phyloP scores from a whole-genome alignment of 2,113 vertebrate species.

The Arenaria interpres region DNA sequence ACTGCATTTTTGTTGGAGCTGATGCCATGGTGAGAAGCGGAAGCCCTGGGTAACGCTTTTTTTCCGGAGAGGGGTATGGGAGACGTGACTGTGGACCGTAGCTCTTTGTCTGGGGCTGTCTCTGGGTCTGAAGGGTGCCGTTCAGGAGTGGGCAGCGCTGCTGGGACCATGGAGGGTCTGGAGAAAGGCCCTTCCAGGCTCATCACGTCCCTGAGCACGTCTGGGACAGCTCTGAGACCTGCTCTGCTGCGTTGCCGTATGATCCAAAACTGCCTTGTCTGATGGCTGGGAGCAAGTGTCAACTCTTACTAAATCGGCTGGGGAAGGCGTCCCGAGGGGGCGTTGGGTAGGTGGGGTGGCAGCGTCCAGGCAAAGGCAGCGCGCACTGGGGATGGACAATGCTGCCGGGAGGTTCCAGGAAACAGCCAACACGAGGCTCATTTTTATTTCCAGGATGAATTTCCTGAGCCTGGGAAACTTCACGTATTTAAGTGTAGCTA shows the following conservation, averaged over 20 bases:
- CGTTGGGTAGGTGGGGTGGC: not conserved
- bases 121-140: not conserved
- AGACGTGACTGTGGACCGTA: rapidly evolving
- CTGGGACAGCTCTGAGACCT: not conserved
- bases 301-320: not conserved
- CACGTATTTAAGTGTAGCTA: rapidly evolving
- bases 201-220: rapidly evolving
- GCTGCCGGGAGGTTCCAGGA: not conserved
- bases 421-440: not conserved
- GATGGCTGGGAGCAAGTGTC: slow-evolving; percentile 19
- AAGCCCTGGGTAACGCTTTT: not conserved
- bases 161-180: not conserved
- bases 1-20: not conserved
- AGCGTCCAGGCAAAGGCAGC: not conserved
- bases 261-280: not conserved
- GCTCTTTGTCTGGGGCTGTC: not conserved
- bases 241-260: not conserved
- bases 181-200: not conserved
- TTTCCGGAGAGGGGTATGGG: not conserved
- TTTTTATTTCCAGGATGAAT: not conserved
- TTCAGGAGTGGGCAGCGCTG: rapidly evolving
- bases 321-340: not conserved
- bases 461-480: not conserved
- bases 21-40: rapidly evolving
- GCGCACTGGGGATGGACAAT: not conserved